Evolutionary conservation across 2,797 vertebrate genomes (phyloP).

Genomic region (Xerus rutilus): DNA sequence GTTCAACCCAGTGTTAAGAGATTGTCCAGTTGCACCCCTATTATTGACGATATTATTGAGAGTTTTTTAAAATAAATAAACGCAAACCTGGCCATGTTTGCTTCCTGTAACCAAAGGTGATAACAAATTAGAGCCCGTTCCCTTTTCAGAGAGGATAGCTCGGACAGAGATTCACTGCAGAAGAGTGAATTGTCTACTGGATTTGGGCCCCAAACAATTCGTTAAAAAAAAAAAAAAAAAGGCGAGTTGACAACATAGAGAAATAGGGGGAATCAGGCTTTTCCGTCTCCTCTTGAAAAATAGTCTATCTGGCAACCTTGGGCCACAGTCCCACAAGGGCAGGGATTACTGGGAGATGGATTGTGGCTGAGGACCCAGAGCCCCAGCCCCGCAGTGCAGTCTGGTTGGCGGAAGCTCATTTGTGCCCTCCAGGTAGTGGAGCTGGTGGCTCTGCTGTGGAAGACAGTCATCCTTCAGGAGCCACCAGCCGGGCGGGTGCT

Average conservation of each 20-base stretch:
- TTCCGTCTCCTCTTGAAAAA: slow-evolving; percentile 55
- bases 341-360: neutral
- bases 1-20: slow-evolving; percentile 72
- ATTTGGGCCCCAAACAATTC: slow-evolving; percentile 36
- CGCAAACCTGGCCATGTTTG: slow-evolving; percentile 6
- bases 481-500: slow-evolving; percentile 57
- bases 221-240: neutral
- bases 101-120: neutral
- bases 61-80: neutral
- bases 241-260: neutral
- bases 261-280: slow-evolving; percentile 26
- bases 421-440: neutral
- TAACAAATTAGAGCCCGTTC: neutral
- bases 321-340: neutral
- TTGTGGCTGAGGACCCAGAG: neutral
- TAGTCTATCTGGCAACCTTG: neutral
- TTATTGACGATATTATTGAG: neutral
- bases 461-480: slow-evolving; percentile 59
- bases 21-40: slow-evolving; percentile 72
- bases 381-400: neutral
- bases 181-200: neutral
- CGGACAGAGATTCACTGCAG: neutral
- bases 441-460: slow-evolving; percentile 1
- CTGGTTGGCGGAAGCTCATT: too few species aligned
- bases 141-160: neutral